A percentile compares a stretch with the other conserved stretches of the same genome.
Conservation (phyloP, 2,888 invertebrate genomes). For the Trypoxylon attenuatum region DNA sequence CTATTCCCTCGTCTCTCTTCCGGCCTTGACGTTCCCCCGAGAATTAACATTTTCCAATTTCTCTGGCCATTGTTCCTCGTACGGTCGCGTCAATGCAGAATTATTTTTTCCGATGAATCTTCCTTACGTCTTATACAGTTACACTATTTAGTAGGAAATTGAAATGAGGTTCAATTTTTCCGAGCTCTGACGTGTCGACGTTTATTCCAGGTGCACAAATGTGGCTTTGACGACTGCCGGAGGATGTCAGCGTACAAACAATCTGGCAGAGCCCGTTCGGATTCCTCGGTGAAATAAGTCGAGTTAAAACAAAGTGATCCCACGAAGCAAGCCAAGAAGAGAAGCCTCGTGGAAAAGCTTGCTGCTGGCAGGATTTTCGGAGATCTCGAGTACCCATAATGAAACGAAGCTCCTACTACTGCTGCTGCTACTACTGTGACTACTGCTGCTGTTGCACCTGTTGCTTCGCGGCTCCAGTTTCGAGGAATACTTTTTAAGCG, state of each 20-base stretch:
- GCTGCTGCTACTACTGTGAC: no score
- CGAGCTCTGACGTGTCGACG: no score
- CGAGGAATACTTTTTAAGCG: slow-evolving; percentile 5
- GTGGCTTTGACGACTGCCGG: slow-evolving; percentile 5
- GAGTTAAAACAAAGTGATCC: not conserved
- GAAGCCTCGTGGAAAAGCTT: not conserved
- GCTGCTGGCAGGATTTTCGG: not conserved
- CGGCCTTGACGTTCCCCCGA: not conserved
- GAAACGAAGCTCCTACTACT: slow-evolving; percentile 17
- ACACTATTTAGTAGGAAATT: no score
- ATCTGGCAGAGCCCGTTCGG: slow-evolving; percentile 35
- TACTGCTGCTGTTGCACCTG: slow-evolving; percentile 39
- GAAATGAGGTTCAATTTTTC: no score
- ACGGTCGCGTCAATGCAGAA: not conserved
- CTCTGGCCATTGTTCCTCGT: not conserved
- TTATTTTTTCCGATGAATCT: not conserved
- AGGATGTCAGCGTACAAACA: slow-evolving; percentile 41
- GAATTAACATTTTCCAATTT: no score
- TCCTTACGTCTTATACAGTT: no score
- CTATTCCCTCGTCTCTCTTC: not conserved
- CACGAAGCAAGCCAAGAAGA: not conserved
- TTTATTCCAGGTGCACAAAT: slow-evolving; percentile 30
- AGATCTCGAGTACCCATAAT: not conserved
- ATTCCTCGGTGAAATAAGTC: slow-evolving; percentile 44
- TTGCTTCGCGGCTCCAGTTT: slow-evolving; percentile 37